Evolutionary conservation across 2,113 vertebrate species (phyloP), one percentile per base, ranked within the genome.

Genomic region (Spheniscus mendiculus): DNA sequence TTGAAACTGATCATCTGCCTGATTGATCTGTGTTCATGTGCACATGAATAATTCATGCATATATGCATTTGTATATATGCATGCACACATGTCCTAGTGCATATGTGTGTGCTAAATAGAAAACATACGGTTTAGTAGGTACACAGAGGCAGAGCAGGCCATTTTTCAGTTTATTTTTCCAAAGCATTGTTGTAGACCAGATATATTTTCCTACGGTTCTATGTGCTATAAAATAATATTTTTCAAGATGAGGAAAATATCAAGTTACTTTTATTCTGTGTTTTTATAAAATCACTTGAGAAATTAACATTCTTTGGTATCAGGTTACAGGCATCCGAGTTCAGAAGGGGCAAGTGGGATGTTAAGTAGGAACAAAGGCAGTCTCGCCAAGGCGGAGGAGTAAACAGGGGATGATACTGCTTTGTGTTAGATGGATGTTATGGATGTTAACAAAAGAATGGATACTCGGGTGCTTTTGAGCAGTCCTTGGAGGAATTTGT

Each of bases 281-380:
- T 87, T 89, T 83, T 78, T 58, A 71, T 49, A 66, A 93, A 91
- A 93, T 96, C 89, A 59, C 88, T 96, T 10, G 86, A 93, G 94
- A 86, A 90, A 90, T 83, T 80, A 95, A 93, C 87, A 87, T 96
- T 92, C 91, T 93, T 94, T 61, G 1, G 62, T 73, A 36, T 95
- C 93, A 34, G 78, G 73, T 95, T 97, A 69, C 94, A 76, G 94
- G 44, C 44, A 0, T 7, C 56, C 1, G 1, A 91, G 81, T 55
- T 89, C 42, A 44, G 92, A 47, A 90, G 83, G 94, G 92, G 78
- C 10, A 29, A 77, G 70, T 1, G 13, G 93, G 89, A 86, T 88
- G 87, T 42, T 19, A 10, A 63, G 79, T 6, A 44, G 83, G 88
- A 96, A 83, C 87, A 95, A 93, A 96, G 90, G 86, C 90, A 14